A percentile compares a stretch with the other conserved stretches of the same genome.
Evolutionary conservation across 1,140 invertebrate genomes (phyloP).

Genomic region (Musca vetustissima): DNA sequence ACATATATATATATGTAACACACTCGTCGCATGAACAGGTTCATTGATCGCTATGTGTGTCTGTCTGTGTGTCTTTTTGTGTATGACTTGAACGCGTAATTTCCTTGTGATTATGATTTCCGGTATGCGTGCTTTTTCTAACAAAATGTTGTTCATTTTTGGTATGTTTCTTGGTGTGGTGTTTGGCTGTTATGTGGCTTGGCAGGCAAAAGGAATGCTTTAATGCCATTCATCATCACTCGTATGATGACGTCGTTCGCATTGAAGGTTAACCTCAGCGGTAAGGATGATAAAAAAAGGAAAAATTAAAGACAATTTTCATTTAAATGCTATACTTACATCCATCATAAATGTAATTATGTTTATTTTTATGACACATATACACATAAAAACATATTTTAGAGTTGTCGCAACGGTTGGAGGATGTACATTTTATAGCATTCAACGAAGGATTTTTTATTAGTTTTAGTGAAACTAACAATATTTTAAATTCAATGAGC

Average conservation of each 20-base stretch:
- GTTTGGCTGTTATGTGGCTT: background rate
- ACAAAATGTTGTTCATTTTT: background rate
- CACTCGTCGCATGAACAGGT: background rate
- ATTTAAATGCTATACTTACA: conserved; percentile 22
- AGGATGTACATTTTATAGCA: too few species aligned
- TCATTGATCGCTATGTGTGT: conserved; percentile 8
- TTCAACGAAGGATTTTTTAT: too few species aligned
- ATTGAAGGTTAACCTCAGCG: background rate
- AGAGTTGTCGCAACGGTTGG: too few species aligned
- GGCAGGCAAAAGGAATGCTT: conserved; percentile 11
- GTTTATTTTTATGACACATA: too few species aligned
- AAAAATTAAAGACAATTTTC: conserved; percentile 21
- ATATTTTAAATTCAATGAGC: too few species aligned
- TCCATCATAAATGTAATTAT: conserved; percentile 15
- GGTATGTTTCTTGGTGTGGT: background rate
- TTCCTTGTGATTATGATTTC: conserved; percentile 29
- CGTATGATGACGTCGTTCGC: too few species aligned
- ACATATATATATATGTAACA: background rate
- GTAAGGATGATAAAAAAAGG: background rate
- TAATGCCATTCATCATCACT: conserved; percentile 9
- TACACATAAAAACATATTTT: too few species aligned
- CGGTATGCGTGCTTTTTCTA: conserved; percentile 26
- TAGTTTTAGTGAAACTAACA: too few species aligned
- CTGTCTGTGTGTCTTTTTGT: background rate
- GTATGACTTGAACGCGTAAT: conserved; percentile 25